Evolutionary conservation across 2,797 vertebrate species (phyloP), one percentile per base, ranked within the genome.

Genomic region (Gallirallus australis): DNA sequence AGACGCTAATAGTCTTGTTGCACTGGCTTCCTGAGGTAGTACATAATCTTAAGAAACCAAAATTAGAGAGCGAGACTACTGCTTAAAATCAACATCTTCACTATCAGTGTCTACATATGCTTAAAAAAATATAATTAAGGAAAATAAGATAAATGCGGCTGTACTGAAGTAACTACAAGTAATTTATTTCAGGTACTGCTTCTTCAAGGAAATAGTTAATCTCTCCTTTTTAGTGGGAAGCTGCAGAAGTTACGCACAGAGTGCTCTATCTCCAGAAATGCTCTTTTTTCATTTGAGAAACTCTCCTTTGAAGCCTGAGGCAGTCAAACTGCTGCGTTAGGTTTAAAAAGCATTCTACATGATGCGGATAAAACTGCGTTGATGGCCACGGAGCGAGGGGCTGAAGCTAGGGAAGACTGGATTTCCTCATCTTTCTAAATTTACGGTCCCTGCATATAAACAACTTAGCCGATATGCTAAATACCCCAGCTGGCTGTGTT

Each of bases 381-480:
- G 8, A 11, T 19, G 63, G 20, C 37, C 23, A 18, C 0, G 33
- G 27, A 33, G 63, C 37, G 5, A 14, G n/a, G 47, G 27, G 50
- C 1, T 52, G 47, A 21, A 9, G 4, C 3, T 0, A 2, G 50
- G 27, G 15, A 65, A 15, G n/a, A 4, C 52, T 3, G 71, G 3
- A 12, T 80, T 77, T 77, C 64, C 87, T n/a, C 31, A 0, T 7
- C 8, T 7, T 1, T 24, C 16, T 30, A 0, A 5, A 25, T 45
- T 48, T 7, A 4, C 56, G 8, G 47, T 3, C 30, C 39, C 17
- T 18, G 33, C 50, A 11, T 3, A 2, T 7, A 21, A 69, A 12
- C 11, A 35, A 16, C 69, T 4, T 0, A 77, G 69, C 88, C 2
- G 42, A 11, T 2, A 17, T 4, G 37, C 53, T 6, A 4, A 1